Base-by-base conservation (phyloP, 2,888 invertebrate genomes). In the Dichetophora obliterata region DNA sequence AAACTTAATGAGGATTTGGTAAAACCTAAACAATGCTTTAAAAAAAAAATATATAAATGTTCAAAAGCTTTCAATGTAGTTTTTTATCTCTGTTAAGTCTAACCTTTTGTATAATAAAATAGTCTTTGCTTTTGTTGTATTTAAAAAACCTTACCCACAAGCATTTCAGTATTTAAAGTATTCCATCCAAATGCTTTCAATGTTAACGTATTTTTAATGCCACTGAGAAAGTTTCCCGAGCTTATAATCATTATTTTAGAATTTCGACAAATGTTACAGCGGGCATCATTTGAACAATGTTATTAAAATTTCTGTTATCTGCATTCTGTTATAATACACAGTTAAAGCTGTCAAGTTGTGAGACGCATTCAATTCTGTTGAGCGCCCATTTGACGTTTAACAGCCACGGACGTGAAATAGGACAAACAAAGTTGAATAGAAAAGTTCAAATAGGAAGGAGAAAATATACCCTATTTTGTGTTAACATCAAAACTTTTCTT, bases 381-480 rank as follows among this genome's bases (percentile, higher is more conserved):
- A 50, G 68, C 68, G 68, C 48, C 16, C 68, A 68, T 48, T 57
- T 73, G 57, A 68, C 19, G 37, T 43, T 57, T 27, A 43, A 73
- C 61, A 73, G 57, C 59, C 61, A 61, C 61, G 72, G 59, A 54
- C 57, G 59, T 71, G 24, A 59, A 71, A 71, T 71, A 57, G 31
- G 59, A 11, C 54, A 11, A 31, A 71, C 54, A 54, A 68, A 68
- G n/a, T 50, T 68, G 48, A 16, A 68, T 8, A 6, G 50, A 24
- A 34, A 66, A 43, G 43, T 43, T 43, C 14, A 43, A 43, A 43
- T 43, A 43, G 43, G 43, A 43, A 11, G 43, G 43, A 43, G 31
- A 43, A 14, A 43, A 43, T 11, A 14, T 43, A 14, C 43, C 43
- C 43, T 43, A 43, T 43, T 43, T 43, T 11, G 43, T 43, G 1